Evolutionary conservation across 2,888 invertebrate genomes (phyloP).

Genomic region (Oxyteleia sp.): DNA sequence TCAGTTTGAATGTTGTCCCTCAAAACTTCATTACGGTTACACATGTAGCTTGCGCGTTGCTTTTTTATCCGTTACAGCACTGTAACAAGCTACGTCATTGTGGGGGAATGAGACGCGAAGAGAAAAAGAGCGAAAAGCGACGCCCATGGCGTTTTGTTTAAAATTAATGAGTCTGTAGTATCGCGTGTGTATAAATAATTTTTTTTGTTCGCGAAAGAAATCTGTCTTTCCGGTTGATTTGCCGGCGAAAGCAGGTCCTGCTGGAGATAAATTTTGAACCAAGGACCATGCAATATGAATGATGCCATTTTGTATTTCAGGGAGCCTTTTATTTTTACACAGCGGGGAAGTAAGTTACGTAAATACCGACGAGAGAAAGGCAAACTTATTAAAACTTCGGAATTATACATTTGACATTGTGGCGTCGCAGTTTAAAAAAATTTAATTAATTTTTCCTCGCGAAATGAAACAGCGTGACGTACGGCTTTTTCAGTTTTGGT

Average conservation of each 20-base stretch:
- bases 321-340: not conserved
- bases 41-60: constrained; percentile 72
- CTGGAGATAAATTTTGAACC: constrained; percentile 6
- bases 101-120: not conserved
- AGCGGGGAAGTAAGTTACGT: not conserved
- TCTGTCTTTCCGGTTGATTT: constrained; percentile 9
- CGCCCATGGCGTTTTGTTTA: constrained; percentile 13
- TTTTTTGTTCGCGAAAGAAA: constrained; percentile 3
- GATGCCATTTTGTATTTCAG: not conserved
- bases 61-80: constrained; percentile 22
- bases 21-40: constrained; percentile 79
- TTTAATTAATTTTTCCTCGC: constrained; percentile 22
- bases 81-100: constrained; percentile 38
- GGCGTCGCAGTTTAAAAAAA: not conserved
- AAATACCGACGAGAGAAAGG: not conserved
- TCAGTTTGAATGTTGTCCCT: constrained; percentile 79
- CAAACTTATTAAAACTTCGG: not conserved
- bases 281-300: constrained; percentile 10
- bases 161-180: constrained; percentile 33
- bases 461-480: not conserved
- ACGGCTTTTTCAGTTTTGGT: not conserved
- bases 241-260: constrained; percentile 1
- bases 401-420: constrained; percentile 1
- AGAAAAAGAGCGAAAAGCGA: constrained; percentile 10
- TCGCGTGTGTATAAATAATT: constrained; percentile 11